Conservation (phyloP, 2,797 vertebrate genomes). For the Coracias cyanogaster region DNA sequence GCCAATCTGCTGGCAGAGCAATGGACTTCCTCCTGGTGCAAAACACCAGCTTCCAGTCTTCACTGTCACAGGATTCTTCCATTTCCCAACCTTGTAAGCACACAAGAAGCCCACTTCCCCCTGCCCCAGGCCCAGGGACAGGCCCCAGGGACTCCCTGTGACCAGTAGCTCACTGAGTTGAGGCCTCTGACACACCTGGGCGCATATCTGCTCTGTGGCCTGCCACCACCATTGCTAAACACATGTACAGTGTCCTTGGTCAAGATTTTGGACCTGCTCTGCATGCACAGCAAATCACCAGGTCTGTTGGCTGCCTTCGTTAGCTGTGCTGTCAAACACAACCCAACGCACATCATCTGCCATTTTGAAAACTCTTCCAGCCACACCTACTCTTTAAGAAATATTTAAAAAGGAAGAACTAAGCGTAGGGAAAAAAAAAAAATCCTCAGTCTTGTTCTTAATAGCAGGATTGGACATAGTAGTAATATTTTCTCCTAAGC, state of each 20-base stretch:
- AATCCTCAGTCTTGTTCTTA: background rate
- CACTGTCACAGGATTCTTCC: background rate
- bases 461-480: background rate
- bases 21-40: background rate
- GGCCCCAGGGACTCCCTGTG: background rate
- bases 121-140: background rate
- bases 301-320: background rate
- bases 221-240: background rate
- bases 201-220: rapidly evolving
- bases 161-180: background rate
- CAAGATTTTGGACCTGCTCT: background rate
- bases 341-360: background rate
- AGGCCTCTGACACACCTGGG: background rate
- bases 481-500: background rate
- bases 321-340: background rate
- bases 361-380: background rate
- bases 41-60: background rate
- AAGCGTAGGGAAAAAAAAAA: background rate
- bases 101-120: background rate
- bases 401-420: background rate
- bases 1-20: background rate
- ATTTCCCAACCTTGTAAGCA: background rate
- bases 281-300: background rate
- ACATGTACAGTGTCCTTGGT: background rate
- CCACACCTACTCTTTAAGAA: background rate